Base-by-base conservation (phyloP, 2,113 vertebrate genomes). In the Cebus imitator region DNA sequence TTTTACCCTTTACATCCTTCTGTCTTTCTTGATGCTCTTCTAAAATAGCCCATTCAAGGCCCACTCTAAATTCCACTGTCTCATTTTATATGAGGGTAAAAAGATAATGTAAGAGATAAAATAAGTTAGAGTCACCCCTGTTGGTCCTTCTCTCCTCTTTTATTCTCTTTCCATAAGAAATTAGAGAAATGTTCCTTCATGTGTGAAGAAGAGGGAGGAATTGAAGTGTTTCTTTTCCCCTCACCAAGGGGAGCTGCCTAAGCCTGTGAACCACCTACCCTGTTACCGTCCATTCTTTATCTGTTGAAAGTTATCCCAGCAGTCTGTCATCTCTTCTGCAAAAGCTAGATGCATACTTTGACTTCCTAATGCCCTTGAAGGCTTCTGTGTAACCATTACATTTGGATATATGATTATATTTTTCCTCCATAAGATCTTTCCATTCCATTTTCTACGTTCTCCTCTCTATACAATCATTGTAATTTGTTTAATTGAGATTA, bases 341-440 rank as follows among this genome's bases (percentile, higher is more conserved):
- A 90, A 80, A 85, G 91, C 82, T 88, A 75, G 55, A 97, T 96
- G 66, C 3, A 35, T 66, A 3, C 43, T 55, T 79, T 58, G 48
- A 90, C 90, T 95, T 83, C 10, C 48, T 52, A 0, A n/a, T 14
- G 45, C 87, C 43, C 37, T 58, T 75, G 83, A 93, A 21, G 66
- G 7, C 52, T 96, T 96, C 72, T 76, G 1, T 81, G 4, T 64
- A 93, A 16, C 37, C 30, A 20, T 68, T 70, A 52, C 9, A 66
- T 97, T 94, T 93, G 86, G 96, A 37, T n/a, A 30, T 52, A 1
- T 37, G 12, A 5, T 79, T 88, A 18, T 76, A 17, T 35, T 76
- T 97, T 83, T 92, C 58, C 21, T 70, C 21, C 55, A 30, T 72
- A 52, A 64, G 73, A n/a, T 2, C 11, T 52, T 89, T 91, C 45